Evolutionary conservation across 37 sponge, comb jelly and placozoan species (phyloP), one percentile per base, ranked within the genome.

Genomic region (Spongilla lacustris): DNA sequence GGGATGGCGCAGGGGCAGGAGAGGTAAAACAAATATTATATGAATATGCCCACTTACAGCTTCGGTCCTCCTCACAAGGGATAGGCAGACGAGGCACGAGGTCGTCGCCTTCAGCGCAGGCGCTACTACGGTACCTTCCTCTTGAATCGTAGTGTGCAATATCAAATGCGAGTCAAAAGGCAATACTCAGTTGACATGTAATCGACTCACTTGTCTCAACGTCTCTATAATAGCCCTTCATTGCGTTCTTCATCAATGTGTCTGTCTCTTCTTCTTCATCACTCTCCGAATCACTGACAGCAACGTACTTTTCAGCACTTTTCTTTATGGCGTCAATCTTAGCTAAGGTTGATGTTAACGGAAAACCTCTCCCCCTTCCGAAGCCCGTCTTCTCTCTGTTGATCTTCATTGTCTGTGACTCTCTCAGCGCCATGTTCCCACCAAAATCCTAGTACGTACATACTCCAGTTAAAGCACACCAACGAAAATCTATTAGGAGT

Each of bases 51-150:
- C 6, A 17, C 73, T 86, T 49, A 86, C 86, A 37, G 90, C 86
- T 27, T 90, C 73, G 14, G 17, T 27, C 50, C 87, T 41, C 71
- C 37, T 72, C 35, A 86, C 73, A 38, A 74, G 35, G 41, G 76
- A 79, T 35, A 87, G 74, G 69, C 87, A 91, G 37, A 83, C 58
- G 22, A 91, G 83, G 50, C 87, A 86, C 4, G 83, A 83, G 13
- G 58, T 32, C 4, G 50, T 36, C 23, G 84, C 66, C 0, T 68
- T 31, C 50, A 79, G 38, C 31, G 74, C 21, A 12, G 75, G 25
- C 10, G 29, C 46, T 1, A 23, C 25, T 13, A 77, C 19, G 21
- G 76, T 37, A 25, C 28, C 84, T 33, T 58, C 77, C 68, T n/a
- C 78, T 29, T 28, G 38, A 8, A 17, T 27, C 50, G 10, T 72